Evolutionary conservation across 2,113 vertebrate genomes (phyloP), one percentile per base, ranked within the genome.

Genomic region (Proteles cristata): DNA sequence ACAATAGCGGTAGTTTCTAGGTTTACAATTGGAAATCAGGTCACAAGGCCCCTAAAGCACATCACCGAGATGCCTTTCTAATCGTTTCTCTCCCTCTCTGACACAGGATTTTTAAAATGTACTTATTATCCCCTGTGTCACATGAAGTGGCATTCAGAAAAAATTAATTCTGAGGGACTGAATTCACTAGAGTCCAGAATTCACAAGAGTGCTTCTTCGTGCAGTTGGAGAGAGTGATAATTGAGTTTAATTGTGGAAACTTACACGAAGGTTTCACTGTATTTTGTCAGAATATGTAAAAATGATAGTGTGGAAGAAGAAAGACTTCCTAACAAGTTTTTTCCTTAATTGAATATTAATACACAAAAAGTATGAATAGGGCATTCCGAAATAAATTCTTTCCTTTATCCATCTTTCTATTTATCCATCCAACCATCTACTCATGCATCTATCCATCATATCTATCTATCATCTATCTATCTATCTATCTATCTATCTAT

Each of bases 21-120:
- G 63, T 81, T 55, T 21, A 73, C 48, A 96, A n/a, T 73, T 71
- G 96, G 92, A 97, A 97, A 93, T 94, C 87, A 88, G 28, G 43
- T 53, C 93, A 31, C 2, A 45, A 14, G 88, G 96, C 17, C 66
- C 80, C 87, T 90, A 92, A 93, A 97, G 55, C 81, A 92, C 79
- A n/a, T 0, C 11, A 89, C 68, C 5, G 45, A 35, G 8, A 35
- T 80, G 16, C 0, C 8, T 33, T 11, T 4, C 11, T 5, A 85
- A 88, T 63, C 0, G 5, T 5, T 65, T 88, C 74, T 80, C n/a
- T 0, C 63, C 74, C 65, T 83, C 11, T 90, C 77, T 88, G 33
- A 66, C 39, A 86, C 3, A 0, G 4, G 76, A 96, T 26, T 55
- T 90, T 86, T 33, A 10, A 35, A 68, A 35, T 58, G 11, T 82